A percentile compares a stretch with the other conserved stretches of the same genome.
phyloP scores from a whole-genome alignment of 2,888 invertebrate genomes.

The Allophyes oxyacanthae region DNA sequence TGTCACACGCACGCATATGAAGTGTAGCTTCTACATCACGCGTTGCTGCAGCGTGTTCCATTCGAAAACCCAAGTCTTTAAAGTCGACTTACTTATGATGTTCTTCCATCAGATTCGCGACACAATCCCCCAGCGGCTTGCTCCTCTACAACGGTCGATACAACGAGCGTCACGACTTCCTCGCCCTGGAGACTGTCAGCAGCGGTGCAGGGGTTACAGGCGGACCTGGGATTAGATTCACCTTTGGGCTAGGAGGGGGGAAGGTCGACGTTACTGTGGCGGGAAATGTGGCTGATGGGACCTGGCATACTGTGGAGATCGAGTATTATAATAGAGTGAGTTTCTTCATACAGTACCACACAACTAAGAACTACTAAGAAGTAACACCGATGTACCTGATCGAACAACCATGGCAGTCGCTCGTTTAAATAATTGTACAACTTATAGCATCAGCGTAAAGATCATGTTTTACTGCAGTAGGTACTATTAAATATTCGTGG shows the following conservation, averaged over 20 bases:
- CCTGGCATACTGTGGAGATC: constrained; percentile 96
- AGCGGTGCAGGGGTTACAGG: constrained; percentile 80
- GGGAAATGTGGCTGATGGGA: constrained; percentile 94
- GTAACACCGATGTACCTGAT: too few relatives aligned
- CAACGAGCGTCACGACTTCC: constrained; percentile 98
- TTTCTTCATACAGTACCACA: constrained; percentile 20
- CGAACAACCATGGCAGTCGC: too few relatives aligned
- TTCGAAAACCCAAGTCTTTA: too few relatives aligned
- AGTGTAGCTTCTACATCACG: too few relatives aligned
- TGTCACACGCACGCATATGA: too few relatives aligned
- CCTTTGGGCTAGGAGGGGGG: constrained; percentile 95
- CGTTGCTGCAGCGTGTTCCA: too few relatives aligned
- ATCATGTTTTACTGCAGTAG: too few relatives aligned
- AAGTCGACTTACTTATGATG: neutral
- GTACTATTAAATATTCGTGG: too few relatives aligned
- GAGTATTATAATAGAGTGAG: constrained; percentile 94
- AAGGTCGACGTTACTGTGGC: constrained; percentile 92
- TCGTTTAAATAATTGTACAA: too few relatives aligned
- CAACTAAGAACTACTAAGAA: too few relatives aligned
- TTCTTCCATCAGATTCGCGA: constrained; percentile 92
- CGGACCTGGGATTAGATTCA: constrained; percentile 92
- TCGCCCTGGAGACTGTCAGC: constrained; percentile 95
- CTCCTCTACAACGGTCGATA: constrained; percentile 98
- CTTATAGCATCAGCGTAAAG: too few relatives aligned
- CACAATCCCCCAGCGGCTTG: constrained; percentile 94